Evolutionary conservation across 2,113 vertebrate genomes (phyloP).

Genomic region (Gadus chalcogrammus): DNA sequence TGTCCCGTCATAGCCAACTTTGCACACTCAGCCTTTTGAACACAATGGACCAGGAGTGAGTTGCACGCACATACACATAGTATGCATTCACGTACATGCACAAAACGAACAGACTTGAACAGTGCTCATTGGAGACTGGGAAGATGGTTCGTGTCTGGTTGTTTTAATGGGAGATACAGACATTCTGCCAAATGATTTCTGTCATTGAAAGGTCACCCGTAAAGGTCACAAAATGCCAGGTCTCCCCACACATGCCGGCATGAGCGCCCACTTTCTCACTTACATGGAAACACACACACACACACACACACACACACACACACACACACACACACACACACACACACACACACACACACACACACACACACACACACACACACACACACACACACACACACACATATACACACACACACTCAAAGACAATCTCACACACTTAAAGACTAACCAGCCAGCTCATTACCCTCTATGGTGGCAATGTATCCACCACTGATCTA

Average conservation of each 20-base stretch:
- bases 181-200: neutral
- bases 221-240: neutral
- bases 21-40: constrained; percentile 36
- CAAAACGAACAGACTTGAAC: neutral
- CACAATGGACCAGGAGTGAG: constrained; percentile 41
- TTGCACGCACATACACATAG: neutral
- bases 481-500: too few relatives aligned
- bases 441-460: neutral
- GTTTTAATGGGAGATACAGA: neutral
- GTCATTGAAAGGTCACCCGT: neutral
- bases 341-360: neutral
- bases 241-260: too few relatives aligned
- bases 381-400: neutral
- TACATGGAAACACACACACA: neutral
- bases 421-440: neutral
- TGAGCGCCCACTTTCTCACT: too few relatives aligned
- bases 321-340: neutral
- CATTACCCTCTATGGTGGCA: too few relatives aligned
- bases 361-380: neutral
- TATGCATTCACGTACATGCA: neutral
- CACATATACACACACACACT: neutral
- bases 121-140: neutral
- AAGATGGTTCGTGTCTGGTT: constrained; percentile 31
- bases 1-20: constrained; percentile 41
- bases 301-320: neutral